Evolutionary conservation across 2,888 invertebrate genomes (phyloP).

Genomic region (Phoenoteleia sp.): DNA sequence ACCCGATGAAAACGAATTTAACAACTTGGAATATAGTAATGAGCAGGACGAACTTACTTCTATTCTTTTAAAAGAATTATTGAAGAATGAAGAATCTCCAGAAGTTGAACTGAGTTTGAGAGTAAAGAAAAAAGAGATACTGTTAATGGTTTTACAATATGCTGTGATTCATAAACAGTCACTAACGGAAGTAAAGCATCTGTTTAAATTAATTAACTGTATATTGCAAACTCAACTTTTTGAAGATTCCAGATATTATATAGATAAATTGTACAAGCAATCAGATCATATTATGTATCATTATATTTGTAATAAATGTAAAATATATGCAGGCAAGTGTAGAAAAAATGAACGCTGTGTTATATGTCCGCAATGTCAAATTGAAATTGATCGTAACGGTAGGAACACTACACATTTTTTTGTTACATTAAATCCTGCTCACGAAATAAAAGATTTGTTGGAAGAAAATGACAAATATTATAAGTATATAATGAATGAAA

Average conservation of each 20-base stretch:
- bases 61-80: too few relatives aligned
- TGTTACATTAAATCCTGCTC: conserved; percentile 1
- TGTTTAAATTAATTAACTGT: conserved; percentile 44
- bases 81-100: too few relatives aligned
- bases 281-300: not conserved
- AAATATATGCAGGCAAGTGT: conserved; percentile 8
- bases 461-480: conserved; percentile 19
- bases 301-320: conserved; percentile 1
- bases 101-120: too few relatives aligned
- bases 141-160: conserved; percentile 23
- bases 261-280: conserved; percentile 22
- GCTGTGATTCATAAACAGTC: conserved; percentile 4
- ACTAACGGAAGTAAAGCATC: not conserved
- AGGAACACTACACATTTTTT: not conserved
- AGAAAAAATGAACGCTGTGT: not conserved
- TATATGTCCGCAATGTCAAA: not conserved
- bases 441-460: not conserved
- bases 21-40: too few relatives aligned
- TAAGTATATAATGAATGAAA: conserved; percentile 13
- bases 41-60: too few relatives aligned
- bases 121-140: conserved; percentile 11
- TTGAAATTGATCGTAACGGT: not conserved
- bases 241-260: conserved; percentile 4
- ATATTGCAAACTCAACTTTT: conserved; percentile 1
- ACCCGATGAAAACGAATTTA: too few relatives aligned